phyloP scores from a whole-genome alignment of 2,888 invertebrate species.

The Ischnus inquisitorius region DNA sequence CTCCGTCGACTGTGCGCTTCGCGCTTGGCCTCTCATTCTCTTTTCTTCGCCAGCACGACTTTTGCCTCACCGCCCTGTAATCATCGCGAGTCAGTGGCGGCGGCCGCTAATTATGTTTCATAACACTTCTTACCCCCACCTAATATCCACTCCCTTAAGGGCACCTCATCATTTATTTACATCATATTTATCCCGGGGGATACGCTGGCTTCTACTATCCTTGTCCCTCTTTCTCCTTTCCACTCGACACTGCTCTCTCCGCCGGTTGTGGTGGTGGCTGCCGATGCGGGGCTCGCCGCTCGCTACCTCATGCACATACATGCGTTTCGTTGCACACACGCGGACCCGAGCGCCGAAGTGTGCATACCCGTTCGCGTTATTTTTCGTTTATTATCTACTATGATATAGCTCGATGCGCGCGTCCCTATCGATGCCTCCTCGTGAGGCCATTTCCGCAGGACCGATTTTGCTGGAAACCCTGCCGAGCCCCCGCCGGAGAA shows the following conservation, averaged over 20 bases:
- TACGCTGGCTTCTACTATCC: slow-evolving; percentile 69
- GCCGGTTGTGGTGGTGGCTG: background rate
- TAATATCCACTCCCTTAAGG: slow-evolving; percentile 84
- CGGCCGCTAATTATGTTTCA: slow-evolving; percentile 85
- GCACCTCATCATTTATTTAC: slow-evolving; percentile 85
- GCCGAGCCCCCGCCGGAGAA: slow-evolving; percentile 16
- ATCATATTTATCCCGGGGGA: slow-evolving; percentile 84
- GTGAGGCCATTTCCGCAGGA: slow-evolving; percentile 65
- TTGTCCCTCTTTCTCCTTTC: slow-evolving; percentile 63
- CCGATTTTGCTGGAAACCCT: slow-evolving; percentile 51
- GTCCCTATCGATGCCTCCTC: background rate
- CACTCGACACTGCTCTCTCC: slow-evolving; percentile 44
- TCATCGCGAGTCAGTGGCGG: slow-evolving; percentile 85
- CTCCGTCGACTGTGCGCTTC: slow-evolving; percentile 41
- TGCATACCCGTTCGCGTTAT: slow-evolving; percentile 35
- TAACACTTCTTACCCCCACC: slow-evolving; percentile 85
- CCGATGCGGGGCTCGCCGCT: background rate
- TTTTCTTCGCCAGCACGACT: slow-evolving; percentile 75
- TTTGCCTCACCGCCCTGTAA: slow-evolving; percentile 85
- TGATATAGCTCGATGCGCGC: slow-evolving; percentile 14
- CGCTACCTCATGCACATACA: slow-evolving; percentile 5
- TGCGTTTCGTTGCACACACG: slow-evolving; percentile 8
- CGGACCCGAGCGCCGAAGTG: slow-evolving; percentile 5
- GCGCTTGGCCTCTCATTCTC: slow-evolving; percentile 51
- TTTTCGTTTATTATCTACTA: slow-evolving; percentile 33